phyloP scores from a whole-genome alignment of 2,797 vertebrate genomes.

The Neostethus bicornis region DNA sequence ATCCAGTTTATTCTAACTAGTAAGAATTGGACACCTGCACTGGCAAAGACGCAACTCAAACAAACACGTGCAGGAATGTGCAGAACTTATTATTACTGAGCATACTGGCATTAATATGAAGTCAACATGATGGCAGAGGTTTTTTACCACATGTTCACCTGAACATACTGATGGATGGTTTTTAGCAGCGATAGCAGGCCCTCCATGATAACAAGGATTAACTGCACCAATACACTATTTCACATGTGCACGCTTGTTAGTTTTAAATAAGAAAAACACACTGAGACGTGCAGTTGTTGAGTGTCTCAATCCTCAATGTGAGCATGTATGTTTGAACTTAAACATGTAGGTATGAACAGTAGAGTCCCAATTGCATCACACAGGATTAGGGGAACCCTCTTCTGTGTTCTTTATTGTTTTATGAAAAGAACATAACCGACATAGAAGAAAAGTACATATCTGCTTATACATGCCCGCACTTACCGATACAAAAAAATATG shows the following conservation, averaged over 20 bases:
- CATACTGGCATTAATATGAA: slow-evolving; percentile 50
- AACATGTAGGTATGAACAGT: background rate
- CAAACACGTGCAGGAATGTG: slow-evolving; percentile 35
- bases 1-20: background rate
- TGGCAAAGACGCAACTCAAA: slow-evolving; percentile 3
- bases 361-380: slow-evolving; percentile 20
- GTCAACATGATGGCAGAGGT: slow-evolving; percentile 19
- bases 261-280: slow-evolving; percentile 6
- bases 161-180: slow-evolving; percentile 7
- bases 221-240: slow-evolving; percentile 1
- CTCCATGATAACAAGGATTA: background rate
- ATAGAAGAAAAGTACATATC: slow-evolving; percentile 23
- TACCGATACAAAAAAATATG: slow-evolving; percentile 35
- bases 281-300: slow-evolving; percentile 1
- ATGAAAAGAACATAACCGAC: slow-evolving; percentile 20
- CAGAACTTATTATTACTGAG: slow-evolving; percentile 50
- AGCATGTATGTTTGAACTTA: background rate
- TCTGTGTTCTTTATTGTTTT: slow-evolving; percentile 16
- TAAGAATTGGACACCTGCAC: slow-evolving; percentile 18
- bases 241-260: slow-evolving; percentile 37
- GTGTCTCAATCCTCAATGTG: background rate
- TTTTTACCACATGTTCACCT: slow-evolving; percentile 38
- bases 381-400: background rate
- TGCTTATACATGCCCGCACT: slow-evolving; percentile 1
- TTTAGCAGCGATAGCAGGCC: background rate